Conservation (phyloP, 2,888 invertebrate species). For the Zhuqinia jingwanae region DNA sequence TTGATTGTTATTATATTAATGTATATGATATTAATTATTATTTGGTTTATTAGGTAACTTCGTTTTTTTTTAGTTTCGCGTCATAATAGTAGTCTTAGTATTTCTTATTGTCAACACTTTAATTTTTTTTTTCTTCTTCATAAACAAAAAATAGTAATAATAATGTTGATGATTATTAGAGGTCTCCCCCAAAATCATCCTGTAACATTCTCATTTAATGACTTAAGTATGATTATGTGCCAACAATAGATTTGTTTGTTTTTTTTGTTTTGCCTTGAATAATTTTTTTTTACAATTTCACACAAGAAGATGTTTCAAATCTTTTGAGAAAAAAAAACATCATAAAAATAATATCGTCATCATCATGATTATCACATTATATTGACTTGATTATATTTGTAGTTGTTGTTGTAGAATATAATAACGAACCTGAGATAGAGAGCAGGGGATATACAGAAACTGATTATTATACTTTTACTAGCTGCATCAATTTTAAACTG, state of each 20-base stretch:
- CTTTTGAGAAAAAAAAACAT: no score
- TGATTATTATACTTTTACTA: background rate
- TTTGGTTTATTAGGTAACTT: background rate
- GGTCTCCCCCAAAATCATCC: slow-evolving; percentile 51
- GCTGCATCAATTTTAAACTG: background rate
- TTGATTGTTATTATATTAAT: slow-evolving; percentile 25
- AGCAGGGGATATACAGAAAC: no score
- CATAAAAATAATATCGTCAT: no score
- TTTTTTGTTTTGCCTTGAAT: slow-evolving; percentile 41
- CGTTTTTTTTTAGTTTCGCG: slow-evolving; percentile 23
- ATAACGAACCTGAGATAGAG: background rate
- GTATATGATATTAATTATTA: slow-evolving; percentile 27
- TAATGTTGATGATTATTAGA: slow-evolving; percentile 1
- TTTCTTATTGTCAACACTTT: slow-evolving; percentile 41
- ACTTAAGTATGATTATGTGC: slow-evolving; percentile 78
- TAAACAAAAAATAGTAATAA: background rate
- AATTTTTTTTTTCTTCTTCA: slow-evolving; percentile 30
- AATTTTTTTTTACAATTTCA: slow-evolving; percentile 46
- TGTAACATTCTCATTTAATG: slow-evolving; percentile 76
- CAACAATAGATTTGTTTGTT: slow-evolving; percentile 72
- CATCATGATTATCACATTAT: no score
- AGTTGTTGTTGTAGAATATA: slow-evolving; percentile 7
- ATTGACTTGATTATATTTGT: slow-evolving; percentile 7
- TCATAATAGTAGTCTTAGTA: no score
- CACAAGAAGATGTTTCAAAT: background rate